Conservation (phyloP, 2,113 vertebrate species). For the Ictidomys tridecemlineatus region DNA sequence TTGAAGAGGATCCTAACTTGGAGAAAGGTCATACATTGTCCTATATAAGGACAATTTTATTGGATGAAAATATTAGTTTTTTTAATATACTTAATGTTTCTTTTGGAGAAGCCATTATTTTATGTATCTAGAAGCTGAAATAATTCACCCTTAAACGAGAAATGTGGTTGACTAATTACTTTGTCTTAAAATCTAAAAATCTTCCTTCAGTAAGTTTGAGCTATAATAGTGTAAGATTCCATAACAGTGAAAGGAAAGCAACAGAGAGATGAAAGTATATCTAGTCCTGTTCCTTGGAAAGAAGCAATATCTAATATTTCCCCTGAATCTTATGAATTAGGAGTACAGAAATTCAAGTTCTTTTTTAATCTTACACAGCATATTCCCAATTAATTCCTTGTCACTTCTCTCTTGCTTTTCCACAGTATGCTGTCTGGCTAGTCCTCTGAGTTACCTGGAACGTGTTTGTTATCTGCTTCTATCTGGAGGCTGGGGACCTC, state of each 20-base stretch:
- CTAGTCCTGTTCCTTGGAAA: background rate
- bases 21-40: background rate
- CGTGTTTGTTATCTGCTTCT: conserved; percentile 99
- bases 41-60: background rate
- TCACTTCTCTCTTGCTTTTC: conserved; percentile 76
- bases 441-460: conserved; percentile 99
- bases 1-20: background rate
- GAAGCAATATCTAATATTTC: background rate
- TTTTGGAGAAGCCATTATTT: background rate
- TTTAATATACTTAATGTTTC: background rate
- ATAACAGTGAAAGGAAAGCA: background rate
- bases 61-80: background rate
- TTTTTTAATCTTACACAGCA: conserved; percentile 41
- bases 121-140: background rate
- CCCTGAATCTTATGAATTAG: conserved; percentile 8
- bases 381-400: conserved; percentile 71
- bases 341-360: conserved; percentile 55
- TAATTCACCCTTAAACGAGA: background rate
- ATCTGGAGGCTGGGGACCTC: conserved; percentile 98
- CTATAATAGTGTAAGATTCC: background rate
- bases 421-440: conserved; percentile 97
- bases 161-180: background rate
- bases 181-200: background rate
- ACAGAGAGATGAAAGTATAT: background rate
- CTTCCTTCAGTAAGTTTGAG: background rate